Evolutionary conservation across 1,140 invertebrate species (phyloP).

Genomic region (Penaeus japonicus): DNA sequence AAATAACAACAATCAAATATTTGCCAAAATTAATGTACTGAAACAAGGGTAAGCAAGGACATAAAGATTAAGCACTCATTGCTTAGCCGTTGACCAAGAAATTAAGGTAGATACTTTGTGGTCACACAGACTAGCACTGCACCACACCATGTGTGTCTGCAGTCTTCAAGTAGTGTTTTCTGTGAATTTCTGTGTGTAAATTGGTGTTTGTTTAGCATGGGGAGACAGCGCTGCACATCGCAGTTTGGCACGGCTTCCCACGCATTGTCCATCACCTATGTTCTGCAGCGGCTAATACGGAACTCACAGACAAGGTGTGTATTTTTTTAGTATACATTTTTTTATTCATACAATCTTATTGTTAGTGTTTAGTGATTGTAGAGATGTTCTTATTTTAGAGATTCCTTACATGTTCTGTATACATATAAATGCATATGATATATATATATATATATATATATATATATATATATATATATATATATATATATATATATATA

Average conservation of each 20-base stretch:
- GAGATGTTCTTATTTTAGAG: no score
- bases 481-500: no score
- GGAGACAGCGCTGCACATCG: constrained; percentile 70
- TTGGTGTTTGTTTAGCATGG: constrained; percentile 64
- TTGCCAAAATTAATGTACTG: no score
- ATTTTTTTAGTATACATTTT: not conserved
- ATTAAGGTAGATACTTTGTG: no score
- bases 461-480: no score
- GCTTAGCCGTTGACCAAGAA: no score
- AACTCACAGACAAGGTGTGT: constrained; percentile 63
- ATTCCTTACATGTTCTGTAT: no score
- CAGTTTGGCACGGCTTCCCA: constrained; percentile 70
- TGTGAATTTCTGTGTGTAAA: constrained; percentile 11
- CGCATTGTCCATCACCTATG: constrained; percentile 67
- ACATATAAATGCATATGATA: no score
- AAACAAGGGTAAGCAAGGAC: no score
- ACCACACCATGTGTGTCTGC: not conserved
- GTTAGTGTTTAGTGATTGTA: not conserved
- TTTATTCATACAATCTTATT: not conserved
- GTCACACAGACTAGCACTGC: not conserved
- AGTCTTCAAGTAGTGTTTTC: not conserved
- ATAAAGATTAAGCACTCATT: no score
- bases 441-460: no score
- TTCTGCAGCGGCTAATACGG: constrained; percentile 64
- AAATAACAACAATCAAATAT: no score